These are phyloP conservation scores for Cynopterus sphinx DNA, from an alignment of 2,797 vertebrate species.

Conservation along the genomic window DNA sequence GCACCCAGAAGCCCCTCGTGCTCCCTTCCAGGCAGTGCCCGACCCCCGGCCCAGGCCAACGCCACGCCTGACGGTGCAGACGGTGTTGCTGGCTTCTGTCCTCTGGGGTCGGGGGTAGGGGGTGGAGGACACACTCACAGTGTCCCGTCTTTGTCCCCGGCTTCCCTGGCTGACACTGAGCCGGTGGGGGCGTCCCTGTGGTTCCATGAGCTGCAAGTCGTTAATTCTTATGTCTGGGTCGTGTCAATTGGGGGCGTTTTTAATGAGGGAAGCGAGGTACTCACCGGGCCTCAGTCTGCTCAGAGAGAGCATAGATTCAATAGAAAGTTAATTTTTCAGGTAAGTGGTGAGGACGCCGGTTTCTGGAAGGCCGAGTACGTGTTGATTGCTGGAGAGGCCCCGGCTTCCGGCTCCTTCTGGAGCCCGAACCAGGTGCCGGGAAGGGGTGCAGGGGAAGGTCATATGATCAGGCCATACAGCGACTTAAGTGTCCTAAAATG, in stretches of 20 bases:
- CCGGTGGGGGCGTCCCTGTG: not conserved
- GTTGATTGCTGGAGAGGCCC: not conserved
- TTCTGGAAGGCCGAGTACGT: not conserved
- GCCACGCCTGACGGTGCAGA: not conserved
- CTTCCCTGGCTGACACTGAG: accelerated
- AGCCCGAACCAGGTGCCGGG: not conserved
- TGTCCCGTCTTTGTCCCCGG: accelerated
- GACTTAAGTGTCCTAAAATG: not conserved
- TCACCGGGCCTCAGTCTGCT: not conserved
- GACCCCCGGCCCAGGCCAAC: accelerated
- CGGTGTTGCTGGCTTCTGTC: not conserved
- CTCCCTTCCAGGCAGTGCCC: not conserved
- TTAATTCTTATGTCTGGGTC: accelerated
- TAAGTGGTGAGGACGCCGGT: not conserved
- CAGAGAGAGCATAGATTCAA: accelerated
- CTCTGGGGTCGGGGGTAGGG: accelerated
- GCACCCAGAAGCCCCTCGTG: not conserved
- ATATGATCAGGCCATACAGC: not conserved
- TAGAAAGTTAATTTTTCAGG: not conserved
- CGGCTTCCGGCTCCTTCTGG: not conserved
- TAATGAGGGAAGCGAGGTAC: not conserved
- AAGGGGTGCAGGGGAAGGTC: not conserved
- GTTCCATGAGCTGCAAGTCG: not conserved
- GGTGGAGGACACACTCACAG: accelerated
- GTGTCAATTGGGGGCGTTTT: not conserved